phyloP scores from a whole-genome alignment of 37 sponge, comb jelly and placozoan species.

The Mnemiopsis leidyi region DNA sequence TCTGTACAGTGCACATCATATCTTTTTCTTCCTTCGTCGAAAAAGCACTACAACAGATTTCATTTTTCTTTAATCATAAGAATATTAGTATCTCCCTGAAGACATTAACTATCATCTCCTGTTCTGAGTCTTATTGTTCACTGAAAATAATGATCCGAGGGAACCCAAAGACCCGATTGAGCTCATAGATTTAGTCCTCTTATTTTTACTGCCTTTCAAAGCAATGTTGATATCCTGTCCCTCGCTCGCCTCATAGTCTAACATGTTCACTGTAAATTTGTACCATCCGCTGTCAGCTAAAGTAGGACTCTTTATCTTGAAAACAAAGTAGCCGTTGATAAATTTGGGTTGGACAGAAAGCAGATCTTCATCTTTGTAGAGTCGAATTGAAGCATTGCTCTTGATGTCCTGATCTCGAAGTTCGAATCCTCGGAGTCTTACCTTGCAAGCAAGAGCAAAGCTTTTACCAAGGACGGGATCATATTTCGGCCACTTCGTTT shows the following conservation, averaged over 20 bases:
- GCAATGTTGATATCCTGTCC: constrained; percentile 21
- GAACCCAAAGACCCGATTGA: constrained; percentile 58
- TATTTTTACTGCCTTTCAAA: not conserved
- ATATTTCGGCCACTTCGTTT: constrained; percentile 18
- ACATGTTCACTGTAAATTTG: not conserved
- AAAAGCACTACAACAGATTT: too few species aligned
- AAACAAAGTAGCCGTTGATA: constrained; percentile 39
- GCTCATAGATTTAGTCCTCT: constrained; percentile 33
- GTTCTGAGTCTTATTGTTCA: not conserved
- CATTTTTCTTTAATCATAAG: too few species aligned
- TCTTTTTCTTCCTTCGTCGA: too few species aligned
- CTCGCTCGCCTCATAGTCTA: constrained; percentile 32
- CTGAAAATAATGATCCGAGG: constrained; percentile 16
- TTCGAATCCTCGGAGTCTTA: not conserved
- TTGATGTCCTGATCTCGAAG: constrained; percentile 21
- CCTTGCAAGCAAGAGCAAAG: constrained; percentile 17
- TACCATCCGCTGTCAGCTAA: constrained; percentile 25
- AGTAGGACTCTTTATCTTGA: constrained; percentile 21
- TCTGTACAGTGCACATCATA: too few species aligned
- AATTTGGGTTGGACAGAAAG: not conserved
- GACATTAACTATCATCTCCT: too few species aligned
- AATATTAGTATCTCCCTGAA: too few species aligned
- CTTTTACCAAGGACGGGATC: constrained; percentile 45
- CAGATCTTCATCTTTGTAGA: not conserved
- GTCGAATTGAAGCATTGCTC: not conserved